Percentiles rank a stretch among this genome's conserved stretches.
Conservation (phyloP, 2,113 vertebrate species). For the Clarias batrachus region DNA sequence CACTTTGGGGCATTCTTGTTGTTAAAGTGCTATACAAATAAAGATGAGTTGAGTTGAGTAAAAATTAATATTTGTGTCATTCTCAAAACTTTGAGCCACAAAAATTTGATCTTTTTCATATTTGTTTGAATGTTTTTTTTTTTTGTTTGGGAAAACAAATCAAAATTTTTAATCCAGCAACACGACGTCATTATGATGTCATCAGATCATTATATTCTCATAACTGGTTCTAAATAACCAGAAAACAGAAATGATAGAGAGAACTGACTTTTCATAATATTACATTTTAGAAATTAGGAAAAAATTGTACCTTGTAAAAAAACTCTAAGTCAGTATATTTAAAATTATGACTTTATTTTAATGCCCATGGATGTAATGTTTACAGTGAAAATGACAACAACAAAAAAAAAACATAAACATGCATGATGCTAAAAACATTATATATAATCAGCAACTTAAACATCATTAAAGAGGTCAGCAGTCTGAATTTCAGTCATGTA, state of each 20-base stretch:
- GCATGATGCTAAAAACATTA: slow-evolving; percentile 44
- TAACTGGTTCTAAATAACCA: no score
- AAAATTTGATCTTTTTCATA: no score
- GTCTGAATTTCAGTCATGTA: slow-evolving; percentile 41
- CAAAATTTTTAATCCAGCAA: no score
- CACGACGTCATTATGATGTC: background rate
- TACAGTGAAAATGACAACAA: slow-evolving; percentile 47
- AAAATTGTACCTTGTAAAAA: background rate
- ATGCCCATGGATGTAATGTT: slow-evolving; percentile 38
- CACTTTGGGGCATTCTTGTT: no score
- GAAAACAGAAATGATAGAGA: background rate
- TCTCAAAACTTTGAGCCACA: no score
- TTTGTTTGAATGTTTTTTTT: no score
- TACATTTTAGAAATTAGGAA: background rate
- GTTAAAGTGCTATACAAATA: no score
- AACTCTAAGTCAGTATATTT: background rate
- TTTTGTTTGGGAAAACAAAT: no score
- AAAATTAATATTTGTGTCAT: no score
- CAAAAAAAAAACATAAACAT: background rate
- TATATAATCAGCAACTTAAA: background rate
- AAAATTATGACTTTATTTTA: slow-evolving; percentile 63
- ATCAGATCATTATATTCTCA: no score
- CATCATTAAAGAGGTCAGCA: slow-evolving; percentile 15
- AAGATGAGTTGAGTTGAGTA: no score
- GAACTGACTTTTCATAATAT: background rate